Base-by-base conservation (phyloP, 2,797 vertebrate species). In the Amniataba percoides region DNA sequence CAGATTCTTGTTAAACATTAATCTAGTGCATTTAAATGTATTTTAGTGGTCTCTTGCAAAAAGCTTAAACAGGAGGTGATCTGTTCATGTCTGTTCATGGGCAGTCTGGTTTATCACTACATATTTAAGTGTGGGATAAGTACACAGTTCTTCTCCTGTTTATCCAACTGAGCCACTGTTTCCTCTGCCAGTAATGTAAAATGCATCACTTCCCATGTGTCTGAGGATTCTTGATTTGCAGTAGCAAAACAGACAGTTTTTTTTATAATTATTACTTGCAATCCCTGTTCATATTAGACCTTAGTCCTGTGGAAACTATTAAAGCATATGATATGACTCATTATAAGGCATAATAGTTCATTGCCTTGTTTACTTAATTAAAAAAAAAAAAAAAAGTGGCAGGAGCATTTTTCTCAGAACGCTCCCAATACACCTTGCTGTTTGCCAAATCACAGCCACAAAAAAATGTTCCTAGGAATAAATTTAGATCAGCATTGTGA, bases 381-480 rank as follows among this genome's bases (percentile, higher is more conserved):
- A 3, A 70, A 78, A 60, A 77, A 64, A n/a, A 2, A 0, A 3
- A 70, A 78, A 60, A 77, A 64, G 23, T 42, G 46, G 58, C 45
- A 56, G 70, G 69, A 80, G 60, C 19, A 46, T 82, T 84, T 81
- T 88, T 78, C 74, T 74, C 56, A 9, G 12, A 81, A 86, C 45
- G 36, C 64, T 86, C 81, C 70, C 78, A 42, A 19, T 79, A 66
- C 65, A 82, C 77, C 77, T 87, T 46, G 7, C 42, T 63, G 65
- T 88, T 83, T 75, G 77, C 84, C 86, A 92, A 88, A 91, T 82
- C 74, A 74, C 70, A 83, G 62, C 72, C 77, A 76, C 69, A 79
- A 71, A 83, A 83, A 90, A 86, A 78, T 58, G 62, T 86, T 87
- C 72, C 69, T 69, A 27, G 36, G 83, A 87, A 82, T 85, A 87